Conservation (phyloP, 2,888 invertebrate genomes). For the Drosophila neotestacea region DNA sequence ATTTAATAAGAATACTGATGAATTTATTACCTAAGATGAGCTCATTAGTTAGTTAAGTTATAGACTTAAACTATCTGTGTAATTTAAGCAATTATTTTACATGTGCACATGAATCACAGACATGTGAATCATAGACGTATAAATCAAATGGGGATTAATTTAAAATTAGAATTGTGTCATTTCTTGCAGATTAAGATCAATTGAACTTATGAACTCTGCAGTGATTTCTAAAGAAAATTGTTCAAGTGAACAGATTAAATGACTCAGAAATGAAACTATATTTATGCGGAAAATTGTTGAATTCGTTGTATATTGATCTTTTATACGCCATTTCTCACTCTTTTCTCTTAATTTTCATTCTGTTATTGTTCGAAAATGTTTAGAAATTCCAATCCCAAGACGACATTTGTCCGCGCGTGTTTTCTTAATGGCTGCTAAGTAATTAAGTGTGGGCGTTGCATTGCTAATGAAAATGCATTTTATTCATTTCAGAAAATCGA, state of each 20-base stretch:
- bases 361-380: neutral
- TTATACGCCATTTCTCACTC: neutral
- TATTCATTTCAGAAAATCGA: slow-evolving; percentile 29
- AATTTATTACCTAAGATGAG: slow-evolving; percentile 2
- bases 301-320: neutral
- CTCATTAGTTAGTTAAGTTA: slow-evolving; percentile 12
- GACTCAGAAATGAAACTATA: no score
- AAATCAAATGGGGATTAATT: slow-evolving; percentile 6
- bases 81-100: slow-evolving; percentile 1
- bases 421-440: slow-evolving; percentile 43
- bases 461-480: slow-evolving; percentile 29
- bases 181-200: slow-evolving; percentile 1
- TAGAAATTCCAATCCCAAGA: slow-evolving; percentile 21
- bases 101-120: slow-evolving; percentile 10
- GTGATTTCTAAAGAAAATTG: neutral
- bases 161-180: slow-evolving; percentile 19
- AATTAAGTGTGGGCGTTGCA: slow-evolving; percentile 57
- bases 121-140: slow-evolving; percentile 10
- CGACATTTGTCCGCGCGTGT: slow-evolving; percentile 38
- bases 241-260: neutral
- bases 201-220: neutral
- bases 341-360: neutral
- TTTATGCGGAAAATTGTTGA: no score
- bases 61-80: neutral
- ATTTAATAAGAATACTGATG: neutral